These are phyloP conservation scores for Acanthoscelides obtectus DNA, from an alignment of 2,888 invertebrate species.

Conservation along the genomic window DNA sequence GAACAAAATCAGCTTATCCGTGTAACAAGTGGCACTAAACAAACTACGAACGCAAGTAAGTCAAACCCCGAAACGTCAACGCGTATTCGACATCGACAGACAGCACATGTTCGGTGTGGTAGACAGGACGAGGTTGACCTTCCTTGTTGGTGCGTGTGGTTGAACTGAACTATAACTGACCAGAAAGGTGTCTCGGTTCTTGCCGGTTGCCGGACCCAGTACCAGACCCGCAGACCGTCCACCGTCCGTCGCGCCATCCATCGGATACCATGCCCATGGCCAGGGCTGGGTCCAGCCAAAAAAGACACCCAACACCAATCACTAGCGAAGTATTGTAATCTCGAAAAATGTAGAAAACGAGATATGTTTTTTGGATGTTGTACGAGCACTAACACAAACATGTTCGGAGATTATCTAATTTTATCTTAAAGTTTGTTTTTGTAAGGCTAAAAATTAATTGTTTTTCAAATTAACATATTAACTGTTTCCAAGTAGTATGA, in stretches of 20 bases:
- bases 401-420: no score
- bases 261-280: neutral
- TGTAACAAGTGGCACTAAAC: neutral
- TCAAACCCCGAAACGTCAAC: neutral
- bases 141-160: neutral
- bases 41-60: neutral
- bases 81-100: neutral
- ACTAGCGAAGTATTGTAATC: no score
- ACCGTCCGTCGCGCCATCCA: neutral
- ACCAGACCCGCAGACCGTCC: neutral
- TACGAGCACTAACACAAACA: no score
- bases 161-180: conserved; percentile 3
- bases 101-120: neutral
- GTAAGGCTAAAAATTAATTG: no score
- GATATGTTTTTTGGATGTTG: no score
- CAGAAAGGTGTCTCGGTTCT: conserved; percentile 1
- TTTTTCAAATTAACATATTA: no score
- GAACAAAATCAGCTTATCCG: neutral
- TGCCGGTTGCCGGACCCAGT: neutral
- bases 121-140: neutral
- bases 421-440: no score
- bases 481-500: no score
- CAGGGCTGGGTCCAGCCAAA: neutral
- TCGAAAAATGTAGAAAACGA: no score
- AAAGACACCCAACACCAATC: no score